A percentile compares a stretch with the other conserved stretches of the same genome.
Conservation (phyloP, 2,888 invertebrate genomes). For the Pristionchus entomophagus region DNA sequence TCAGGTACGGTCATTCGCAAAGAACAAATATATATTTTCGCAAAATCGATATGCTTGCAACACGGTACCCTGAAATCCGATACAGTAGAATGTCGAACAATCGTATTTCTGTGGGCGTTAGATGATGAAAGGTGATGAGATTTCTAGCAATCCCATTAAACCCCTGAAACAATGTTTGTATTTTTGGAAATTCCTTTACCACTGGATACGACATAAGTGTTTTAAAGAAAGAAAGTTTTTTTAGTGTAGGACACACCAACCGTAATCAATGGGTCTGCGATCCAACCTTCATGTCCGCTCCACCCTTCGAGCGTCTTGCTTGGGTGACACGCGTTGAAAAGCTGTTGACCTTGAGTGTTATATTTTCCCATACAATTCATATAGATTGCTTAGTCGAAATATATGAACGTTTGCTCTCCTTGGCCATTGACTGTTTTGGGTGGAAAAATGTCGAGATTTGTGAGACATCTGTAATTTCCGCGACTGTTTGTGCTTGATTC, state of each 20-base stretch:
- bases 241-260: not conserved
- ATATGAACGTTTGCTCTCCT: no score
- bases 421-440: no score
- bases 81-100: slow-evolving; percentile 60
- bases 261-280: not conserved
- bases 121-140: slow-evolving; percentile 60
- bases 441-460: no score
- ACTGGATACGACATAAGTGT: not conserved
- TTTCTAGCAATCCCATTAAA: slow-evolving; percentile 57
- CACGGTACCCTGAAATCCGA: no score
- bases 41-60: no score
- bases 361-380: no score
- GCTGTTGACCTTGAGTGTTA: no score
- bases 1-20: no score
- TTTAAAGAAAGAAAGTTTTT: no score
- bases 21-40: no score
- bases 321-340: slow-evolving; percentile 52
- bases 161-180: slow-evolving; percentile 51
- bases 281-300: not conserved
- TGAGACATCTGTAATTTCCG: not conserved
- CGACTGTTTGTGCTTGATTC: no score
- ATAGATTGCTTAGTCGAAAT: no score
- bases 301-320: slow-evolving; percentile 40
- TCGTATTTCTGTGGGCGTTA: slow-evolving; percentile 57
- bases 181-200: not conserved